phyloP scores from a whole-genome alignment of 30 jellyfish, hydroid and myxozoan species.

The Mastigias papua region DNA sequence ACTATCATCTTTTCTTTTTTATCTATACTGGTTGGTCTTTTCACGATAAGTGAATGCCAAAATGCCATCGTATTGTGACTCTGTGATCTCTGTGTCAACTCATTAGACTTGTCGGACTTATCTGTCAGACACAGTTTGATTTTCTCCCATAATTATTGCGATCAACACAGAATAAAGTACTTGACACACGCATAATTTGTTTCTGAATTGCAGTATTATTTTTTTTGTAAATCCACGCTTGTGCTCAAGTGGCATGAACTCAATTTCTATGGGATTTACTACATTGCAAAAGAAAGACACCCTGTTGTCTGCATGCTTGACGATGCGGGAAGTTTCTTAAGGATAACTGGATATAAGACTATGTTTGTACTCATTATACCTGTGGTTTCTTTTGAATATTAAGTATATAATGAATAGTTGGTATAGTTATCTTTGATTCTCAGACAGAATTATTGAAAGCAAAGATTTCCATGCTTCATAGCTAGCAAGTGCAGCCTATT shows the following conservation, averaged over 20 bases:
- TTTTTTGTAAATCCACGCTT: background rate
- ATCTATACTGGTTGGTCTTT: too few relatives aligned
- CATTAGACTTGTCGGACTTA: background rate
- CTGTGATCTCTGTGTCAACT: background rate
- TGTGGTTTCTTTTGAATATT: too few relatives aligned
- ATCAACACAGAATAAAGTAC: constrained; percentile 5
- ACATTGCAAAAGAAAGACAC: constrained; percentile 1
- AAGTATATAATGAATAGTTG: too few relatives aligned
- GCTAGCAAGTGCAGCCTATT: too few relatives aligned
- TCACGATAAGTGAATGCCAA: background rate
- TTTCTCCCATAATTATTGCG: constrained; percentile 21
- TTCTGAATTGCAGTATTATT: background rate
- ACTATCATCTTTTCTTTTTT: too few relatives aligned
- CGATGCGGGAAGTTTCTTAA: background rate
- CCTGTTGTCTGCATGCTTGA: constrained; percentile 27
- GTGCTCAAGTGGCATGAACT: background rate
- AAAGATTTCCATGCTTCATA: too few relatives aligned
- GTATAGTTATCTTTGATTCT: too few relatives aligned
- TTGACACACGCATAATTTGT: background rate
- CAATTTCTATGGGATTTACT: background rate
- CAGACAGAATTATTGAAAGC: too few relatives aligned
- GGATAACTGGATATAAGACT: too few relatives aligned
- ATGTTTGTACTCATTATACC: too few relatives aligned
- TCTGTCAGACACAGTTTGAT: background rate
- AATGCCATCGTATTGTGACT: background rate